Conservation (phyloP, 2,797 vertebrate species). For the Lithobates pipiens region DNA sequence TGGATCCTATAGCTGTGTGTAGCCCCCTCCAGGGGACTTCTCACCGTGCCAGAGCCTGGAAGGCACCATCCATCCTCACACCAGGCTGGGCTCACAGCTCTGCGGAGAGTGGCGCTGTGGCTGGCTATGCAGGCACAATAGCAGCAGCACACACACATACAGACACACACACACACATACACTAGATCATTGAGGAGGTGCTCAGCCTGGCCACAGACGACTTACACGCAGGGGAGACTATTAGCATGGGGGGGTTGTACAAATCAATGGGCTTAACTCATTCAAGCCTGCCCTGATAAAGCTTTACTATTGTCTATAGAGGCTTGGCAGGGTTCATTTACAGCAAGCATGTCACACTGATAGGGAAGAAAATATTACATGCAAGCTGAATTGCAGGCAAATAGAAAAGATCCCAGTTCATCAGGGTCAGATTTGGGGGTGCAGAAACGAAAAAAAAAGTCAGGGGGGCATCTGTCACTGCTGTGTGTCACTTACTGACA, state of each 20-base stretch:
- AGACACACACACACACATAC: slow-evolving; percentile 22
- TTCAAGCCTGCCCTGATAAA: slow-evolving; percentile 1
- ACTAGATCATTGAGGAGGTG: slow-evolving; percentile 40
- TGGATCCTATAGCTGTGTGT: not conserved
- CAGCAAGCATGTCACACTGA: no score
- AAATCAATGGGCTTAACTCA: slow-evolving; percentile 1
- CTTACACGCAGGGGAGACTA: slow-evolving; percentile 12
- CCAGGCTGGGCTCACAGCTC: slow-evolving; percentile 62
- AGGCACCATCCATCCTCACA: slow-evolving; percentile 69
- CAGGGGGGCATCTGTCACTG: no score
- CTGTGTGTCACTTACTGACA: no score
- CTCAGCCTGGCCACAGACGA: slow-evolving; percentile 19
- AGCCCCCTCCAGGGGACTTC: slow-evolving; percentile 40
- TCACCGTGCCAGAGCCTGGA: slow-evolving; percentile 67
- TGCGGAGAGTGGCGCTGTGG: slow-evolving; percentile 58
- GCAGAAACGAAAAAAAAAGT: no score
- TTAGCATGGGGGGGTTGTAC: not conserved
- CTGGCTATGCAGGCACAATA: slow-evolving; percentile 51
- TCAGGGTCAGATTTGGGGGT: no score
- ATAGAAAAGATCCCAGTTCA: no score
- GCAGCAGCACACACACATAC: not conserved
- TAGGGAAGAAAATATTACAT: no score
- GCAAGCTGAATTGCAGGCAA: no score
- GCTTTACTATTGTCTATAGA: not conserved
- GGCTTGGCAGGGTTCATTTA: not conserved